Conservation (phyloP, 1,140 invertebrate species). For the Tetragnatha versicolor region DNA sequence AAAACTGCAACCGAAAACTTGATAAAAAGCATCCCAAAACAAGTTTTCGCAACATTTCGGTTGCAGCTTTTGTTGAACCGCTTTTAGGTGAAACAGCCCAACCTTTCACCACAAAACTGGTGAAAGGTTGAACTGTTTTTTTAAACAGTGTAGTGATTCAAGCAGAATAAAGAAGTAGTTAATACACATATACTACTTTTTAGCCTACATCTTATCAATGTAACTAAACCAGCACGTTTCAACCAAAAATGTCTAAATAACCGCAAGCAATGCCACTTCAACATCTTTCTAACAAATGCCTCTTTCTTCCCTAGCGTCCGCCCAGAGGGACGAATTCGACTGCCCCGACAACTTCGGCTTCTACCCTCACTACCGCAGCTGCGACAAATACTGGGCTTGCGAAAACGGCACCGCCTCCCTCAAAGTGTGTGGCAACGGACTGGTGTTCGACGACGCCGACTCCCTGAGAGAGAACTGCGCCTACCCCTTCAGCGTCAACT, state of each 20-base stretch:
- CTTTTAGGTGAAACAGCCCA: no score
- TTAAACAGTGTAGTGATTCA: background rate
- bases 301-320: constrained; percentile 7
- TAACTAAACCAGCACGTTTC: no score
- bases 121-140: background rate
- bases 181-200: background rate
- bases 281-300: background rate
- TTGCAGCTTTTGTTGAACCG: no score
- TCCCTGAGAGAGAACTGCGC: constrained; percentile 93
- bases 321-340: constrained; percentile 79
- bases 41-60: no score
- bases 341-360: constrained; percentile 94
- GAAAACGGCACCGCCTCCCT: constrained; percentile 86
- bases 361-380: constrained; percentile 83
- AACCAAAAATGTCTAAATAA: background rate
- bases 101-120: no score
- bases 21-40: no score
- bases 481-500: constrained; percentile 94
- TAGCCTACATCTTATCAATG: background rate
- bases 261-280: background rate
- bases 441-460: constrained; percentile 89
- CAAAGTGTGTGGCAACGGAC: constrained; percentile 92
- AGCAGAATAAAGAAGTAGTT: background rate
- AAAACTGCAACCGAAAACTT: no score
- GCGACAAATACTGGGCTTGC: constrained; percentile 96